These are phyloP conservation scores for Catharus fuscescens DNA, from an alignment of 2,113 vertebrate species.

Conservation along the genomic window DNA sequence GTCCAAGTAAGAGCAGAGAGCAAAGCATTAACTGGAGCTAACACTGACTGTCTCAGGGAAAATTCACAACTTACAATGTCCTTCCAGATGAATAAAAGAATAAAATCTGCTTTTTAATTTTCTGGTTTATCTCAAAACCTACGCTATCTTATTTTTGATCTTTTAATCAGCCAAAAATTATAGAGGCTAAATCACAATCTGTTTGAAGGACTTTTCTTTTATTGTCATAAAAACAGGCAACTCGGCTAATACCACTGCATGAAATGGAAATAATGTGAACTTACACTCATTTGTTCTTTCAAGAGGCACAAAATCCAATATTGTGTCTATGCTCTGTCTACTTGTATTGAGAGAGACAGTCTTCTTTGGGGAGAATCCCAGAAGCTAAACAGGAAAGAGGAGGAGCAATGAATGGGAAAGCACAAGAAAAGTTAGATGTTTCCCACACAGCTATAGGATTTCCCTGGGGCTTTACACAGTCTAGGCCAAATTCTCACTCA, in stretches of 20 bases:
- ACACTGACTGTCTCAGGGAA: neutral
- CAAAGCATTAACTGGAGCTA: neutral
- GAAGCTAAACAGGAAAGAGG: slow-evolving; percentile 15
- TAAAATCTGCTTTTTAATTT: neutral
- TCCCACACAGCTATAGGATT: slow-evolving; percentile 48
- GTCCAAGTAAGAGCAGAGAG: slow-evolving; percentile 35
- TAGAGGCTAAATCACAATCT: neutral
- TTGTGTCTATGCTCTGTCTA: neutral
- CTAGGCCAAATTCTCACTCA: neutral
- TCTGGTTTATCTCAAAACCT: neutral
- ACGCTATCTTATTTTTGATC: neutral
- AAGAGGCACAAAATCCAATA: neutral
- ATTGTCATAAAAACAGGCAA: neutral
- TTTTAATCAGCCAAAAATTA: neutral
- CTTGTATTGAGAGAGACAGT: neutral
- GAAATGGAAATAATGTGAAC: neutral
- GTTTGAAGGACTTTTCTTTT: neutral
- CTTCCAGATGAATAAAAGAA: neutral
- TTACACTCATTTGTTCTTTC: neutral
- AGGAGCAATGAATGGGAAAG: slow-evolving; percentile 4
- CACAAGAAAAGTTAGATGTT: neutral
- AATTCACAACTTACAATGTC: neutral
- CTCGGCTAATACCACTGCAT: neutral
- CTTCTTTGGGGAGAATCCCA: slow-evolving; percentile 12
- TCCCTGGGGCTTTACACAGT: neutral